Evolutionary conservation across 2,113 vertebrate genomes (phyloP).

Genomic region (Dasyprocta punctata): DNA sequence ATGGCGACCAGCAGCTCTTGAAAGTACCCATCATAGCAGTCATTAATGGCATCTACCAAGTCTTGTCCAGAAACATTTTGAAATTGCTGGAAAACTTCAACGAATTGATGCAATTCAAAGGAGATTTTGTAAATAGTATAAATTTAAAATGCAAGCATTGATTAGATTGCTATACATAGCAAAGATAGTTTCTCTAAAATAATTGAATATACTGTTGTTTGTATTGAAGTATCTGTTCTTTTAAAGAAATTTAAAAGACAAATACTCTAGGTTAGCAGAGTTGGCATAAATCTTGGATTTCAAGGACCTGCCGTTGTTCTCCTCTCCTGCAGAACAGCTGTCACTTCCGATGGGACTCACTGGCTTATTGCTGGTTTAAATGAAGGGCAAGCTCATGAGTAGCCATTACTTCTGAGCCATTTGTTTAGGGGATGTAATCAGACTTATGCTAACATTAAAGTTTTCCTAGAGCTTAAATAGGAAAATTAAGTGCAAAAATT

Average conservation of each 20-base stretch:
- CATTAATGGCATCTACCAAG: constrained; percentile 86
- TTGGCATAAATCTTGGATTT: neutral
- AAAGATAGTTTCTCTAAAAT: neutral
- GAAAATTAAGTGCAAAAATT: neutral
- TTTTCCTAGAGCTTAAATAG: neutral
- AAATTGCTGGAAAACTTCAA: constrained; percentile 90
- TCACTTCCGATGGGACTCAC: neutral
- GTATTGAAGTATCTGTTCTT: neutral
- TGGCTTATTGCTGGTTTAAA: neutral
- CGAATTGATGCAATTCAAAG: neutral
- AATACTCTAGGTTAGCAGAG: neutral
- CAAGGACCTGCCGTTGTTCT: neutral
- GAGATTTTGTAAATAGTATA: constrained; percentile 12
- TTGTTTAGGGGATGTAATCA: neutral
- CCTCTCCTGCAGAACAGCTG: neutral
- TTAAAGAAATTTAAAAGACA: neutral
- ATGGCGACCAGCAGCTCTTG: constrained; percentile 87
- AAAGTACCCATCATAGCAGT: constrained; percentile 89
- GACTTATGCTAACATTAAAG: neutral
- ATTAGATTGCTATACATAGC: neutral
- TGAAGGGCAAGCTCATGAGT: neutral
- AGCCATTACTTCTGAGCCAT: neutral
- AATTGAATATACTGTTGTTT: neutral
- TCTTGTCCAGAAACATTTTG: constrained; percentile 89
- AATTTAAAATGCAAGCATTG: neutral